Conservation (phyloP, 1,140 invertebrate genomes). For the Fopius arisanus region DNA sequence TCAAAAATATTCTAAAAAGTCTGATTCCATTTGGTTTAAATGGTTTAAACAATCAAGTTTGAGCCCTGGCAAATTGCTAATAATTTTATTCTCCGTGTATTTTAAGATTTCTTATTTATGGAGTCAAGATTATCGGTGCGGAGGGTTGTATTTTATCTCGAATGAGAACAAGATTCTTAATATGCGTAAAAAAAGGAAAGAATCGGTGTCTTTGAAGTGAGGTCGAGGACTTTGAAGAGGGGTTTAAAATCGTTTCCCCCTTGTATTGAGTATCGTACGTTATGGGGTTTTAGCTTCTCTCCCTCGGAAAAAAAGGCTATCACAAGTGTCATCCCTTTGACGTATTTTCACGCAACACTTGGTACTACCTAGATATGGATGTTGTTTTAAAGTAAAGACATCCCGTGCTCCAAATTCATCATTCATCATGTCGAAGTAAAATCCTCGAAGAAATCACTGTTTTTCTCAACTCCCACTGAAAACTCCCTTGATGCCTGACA, state of each 20-base stretch:
- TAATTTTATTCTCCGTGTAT: too few species aligned
- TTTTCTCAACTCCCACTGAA: not conserved
- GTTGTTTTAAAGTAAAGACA: not conserved
- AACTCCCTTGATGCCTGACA: not conserved
- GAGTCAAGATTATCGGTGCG: not conserved
- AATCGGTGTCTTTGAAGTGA: slow-evolving; percentile 15
- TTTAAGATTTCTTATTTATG: not conserved
- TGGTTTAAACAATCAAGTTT: too few species aligned
- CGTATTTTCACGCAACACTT: slow-evolving; percentile 11
- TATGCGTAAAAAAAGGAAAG: not conserved
- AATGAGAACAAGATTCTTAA: not conserved
- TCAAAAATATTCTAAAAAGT: too few species aligned
- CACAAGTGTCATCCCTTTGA: slow-evolving; percentile 11
- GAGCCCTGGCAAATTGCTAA: too few species aligned
- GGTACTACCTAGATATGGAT: not conserved
- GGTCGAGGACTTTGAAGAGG: slow-evolving; percentile 1
- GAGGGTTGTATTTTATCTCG: not conserved
- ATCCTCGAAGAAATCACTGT: not conserved
- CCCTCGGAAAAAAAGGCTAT: slow-evolving; percentile 9
- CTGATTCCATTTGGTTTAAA: too few species aligned
- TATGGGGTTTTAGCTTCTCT: not conserved
- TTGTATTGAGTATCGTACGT: not conserved
- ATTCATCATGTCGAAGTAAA: not conserved
- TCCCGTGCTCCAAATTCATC: not conserved
- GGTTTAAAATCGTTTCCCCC: slow-evolving; percentile 4